These are phyloP conservation scores for Brachionus koreanus DNA, from an alignment of 1,140 invertebrate species.

Conservation along the genomic window DNA sequence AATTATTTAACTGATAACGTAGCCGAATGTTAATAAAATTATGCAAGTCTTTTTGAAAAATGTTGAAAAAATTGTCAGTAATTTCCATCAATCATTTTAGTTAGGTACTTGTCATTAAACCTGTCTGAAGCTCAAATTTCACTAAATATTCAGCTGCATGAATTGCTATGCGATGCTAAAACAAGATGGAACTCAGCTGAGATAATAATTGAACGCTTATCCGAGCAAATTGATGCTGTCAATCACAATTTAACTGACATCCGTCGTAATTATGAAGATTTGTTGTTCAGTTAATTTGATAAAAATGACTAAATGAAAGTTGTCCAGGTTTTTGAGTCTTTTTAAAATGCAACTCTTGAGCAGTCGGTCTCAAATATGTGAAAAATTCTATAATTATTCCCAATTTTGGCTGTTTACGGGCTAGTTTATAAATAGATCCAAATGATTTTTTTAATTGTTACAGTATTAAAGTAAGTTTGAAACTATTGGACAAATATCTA, in stretches of 20 bases:
- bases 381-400: too few relatives aligned
- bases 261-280: too few relatives aligned
- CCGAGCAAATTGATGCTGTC: background rate
- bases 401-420: too few relatives aligned
- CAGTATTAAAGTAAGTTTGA: too few relatives aligned
- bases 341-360: too few relatives aligned
- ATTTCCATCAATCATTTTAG: background rate
- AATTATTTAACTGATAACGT: background rate
- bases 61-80: background rate
- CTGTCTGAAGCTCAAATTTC: background rate
- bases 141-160: background rate
- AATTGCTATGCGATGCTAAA: background rate
- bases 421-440: background rate
- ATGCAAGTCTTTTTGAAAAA: background rate
- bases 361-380: too few relatives aligned
- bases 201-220: background rate
- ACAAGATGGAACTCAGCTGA: background rate
- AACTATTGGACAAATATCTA: too few relatives aligned
- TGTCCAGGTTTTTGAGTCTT: too few relatives aligned
- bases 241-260: background rate
- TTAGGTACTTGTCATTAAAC: background rate
- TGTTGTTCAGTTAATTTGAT: too few relatives aligned
- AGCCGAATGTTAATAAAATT: background rate
- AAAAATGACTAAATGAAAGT: too few relatives aligned
- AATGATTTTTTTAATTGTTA: background rate